These are phyloP conservation scores for Leucophenga maculata DNA, from an alignment of 2,888 invertebrate species.

Conservation along the genomic window DNA sequence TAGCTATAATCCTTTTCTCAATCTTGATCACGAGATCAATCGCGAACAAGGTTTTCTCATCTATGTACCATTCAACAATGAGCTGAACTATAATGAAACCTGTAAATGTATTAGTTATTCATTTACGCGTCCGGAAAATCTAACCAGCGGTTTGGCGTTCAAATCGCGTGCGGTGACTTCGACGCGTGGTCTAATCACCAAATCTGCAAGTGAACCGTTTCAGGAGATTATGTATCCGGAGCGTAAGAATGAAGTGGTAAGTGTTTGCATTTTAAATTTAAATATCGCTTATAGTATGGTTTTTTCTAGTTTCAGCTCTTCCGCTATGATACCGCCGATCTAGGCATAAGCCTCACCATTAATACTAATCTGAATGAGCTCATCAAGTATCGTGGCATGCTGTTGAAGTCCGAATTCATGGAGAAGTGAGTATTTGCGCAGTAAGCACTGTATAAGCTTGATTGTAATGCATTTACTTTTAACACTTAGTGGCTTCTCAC, in stretches of 20 bases:
- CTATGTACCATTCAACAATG: conserved; percentile 77
- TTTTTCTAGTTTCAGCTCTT: conserved; percentile 65
- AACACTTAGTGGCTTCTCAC: conserved; percentile 68
- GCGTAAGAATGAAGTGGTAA: conserved; percentile 66
- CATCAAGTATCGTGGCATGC: conserved; percentile 69
- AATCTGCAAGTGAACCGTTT: conserved; percentile 62
- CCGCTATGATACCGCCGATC: conserved; percentile 65
- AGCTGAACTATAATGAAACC: conserved; percentile 65
- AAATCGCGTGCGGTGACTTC: conserved; percentile 71
- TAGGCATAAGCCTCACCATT: conserved; percentile 67
- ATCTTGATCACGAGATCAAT: conserved; percentile 78
- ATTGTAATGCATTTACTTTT: not conserved
- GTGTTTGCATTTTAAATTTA: not conserved
- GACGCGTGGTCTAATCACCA: conserved; percentile 68
- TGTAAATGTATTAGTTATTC: conserved; percentile 65
- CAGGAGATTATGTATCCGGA: conserved; percentile 69
- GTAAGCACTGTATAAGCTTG: not conserved
- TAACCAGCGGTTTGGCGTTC: conserved; percentile 70
- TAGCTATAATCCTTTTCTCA: conserved; percentile 78
- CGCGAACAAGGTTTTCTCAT: conserved; percentile 80
- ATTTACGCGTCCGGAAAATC: conserved; percentile 69
- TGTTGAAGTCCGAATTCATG: conserved; percentile 71
- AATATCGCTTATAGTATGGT: not conserved
- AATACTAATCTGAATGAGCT: conserved; percentile 70
- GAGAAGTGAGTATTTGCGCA: conserved; percentile 63